These are phyloP conservation scores for Seira sanloemensis DNA, from an alignment of 2,888 invertebrate genomes.

Conservation along the genomic window DNA sequence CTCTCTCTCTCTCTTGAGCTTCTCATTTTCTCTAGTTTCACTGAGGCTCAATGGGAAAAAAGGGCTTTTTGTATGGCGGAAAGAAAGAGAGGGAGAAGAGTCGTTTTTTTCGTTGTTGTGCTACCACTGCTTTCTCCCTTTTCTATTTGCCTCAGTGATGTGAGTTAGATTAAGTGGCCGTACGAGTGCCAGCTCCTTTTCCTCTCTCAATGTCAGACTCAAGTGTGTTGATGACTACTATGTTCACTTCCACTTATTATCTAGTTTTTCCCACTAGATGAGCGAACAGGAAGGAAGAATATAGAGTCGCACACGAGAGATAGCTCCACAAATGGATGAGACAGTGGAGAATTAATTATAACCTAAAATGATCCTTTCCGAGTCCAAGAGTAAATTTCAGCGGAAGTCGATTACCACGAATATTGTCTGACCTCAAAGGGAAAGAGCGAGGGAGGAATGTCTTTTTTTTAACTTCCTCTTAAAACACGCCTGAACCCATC, in stretches of 20 bases:
- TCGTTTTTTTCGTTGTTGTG: background rate
- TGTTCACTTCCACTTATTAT: background rate
- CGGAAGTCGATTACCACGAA: constrained; percentile 29
- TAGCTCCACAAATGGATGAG: background rate
- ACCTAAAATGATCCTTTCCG: constrained; percentile 42
- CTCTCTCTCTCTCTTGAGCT: background rate
- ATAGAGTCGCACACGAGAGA: background rate
- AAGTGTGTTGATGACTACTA: constrained; percentile 23
- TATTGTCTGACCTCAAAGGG: background rate
- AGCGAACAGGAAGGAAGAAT: background rate
- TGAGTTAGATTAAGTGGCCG: constrained; percentile 24
- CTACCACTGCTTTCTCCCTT: background rate
- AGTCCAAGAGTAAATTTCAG: constrained; percentile 6
- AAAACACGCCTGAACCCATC: too few relatives aligned
- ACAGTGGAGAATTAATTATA: constrained; percentile 58
- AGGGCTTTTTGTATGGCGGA: background rate
- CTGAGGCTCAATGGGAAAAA: too few relatives aligned
- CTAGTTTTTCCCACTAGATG: background rate
- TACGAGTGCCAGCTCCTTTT: constrained; percentile 41
- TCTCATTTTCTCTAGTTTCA: background rate
- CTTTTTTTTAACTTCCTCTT: too few relatives aligned
- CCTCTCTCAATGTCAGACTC: constrained; percentile 51
- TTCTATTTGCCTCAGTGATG: too few relatives aligned
- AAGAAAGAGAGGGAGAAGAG: background rate
- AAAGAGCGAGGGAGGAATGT: background rate